Evolutionary conservation across 2,888 invertebrate species (phyloP).

Genomic region (Oligia strigilis): DNA sequence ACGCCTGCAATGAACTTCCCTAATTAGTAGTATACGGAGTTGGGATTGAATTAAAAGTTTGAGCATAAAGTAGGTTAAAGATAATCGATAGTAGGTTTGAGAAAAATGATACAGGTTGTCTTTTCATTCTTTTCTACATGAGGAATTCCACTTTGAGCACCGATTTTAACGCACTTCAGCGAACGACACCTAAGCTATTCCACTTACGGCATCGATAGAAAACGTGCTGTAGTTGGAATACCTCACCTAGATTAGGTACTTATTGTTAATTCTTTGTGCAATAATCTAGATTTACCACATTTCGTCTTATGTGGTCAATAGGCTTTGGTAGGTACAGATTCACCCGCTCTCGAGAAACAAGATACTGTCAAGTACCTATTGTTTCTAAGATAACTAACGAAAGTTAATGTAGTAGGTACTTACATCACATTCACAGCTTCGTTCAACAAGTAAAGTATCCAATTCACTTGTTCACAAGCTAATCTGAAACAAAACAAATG

Average conservation of each 20-base stretch:
- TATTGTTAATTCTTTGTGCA: neutral
- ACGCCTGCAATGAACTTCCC: constrained; percentile 12
- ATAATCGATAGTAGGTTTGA: neutral
- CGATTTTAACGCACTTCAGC: neutral
- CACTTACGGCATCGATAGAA: neutral
- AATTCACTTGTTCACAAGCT: constrained; percentile 13
- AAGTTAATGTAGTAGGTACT: constrained; percentile 25
- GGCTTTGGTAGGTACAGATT: neutral
- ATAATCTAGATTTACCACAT: neutral
- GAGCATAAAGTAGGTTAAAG: neutral
- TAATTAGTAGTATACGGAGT: constrained; percentile 13
- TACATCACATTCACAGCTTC: constrained; percentile 40
- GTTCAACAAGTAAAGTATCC: constrained; percentile 34
- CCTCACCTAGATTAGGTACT: neutral
- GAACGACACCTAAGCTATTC: neutral
- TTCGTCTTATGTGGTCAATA: neutral
- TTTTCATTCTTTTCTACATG: neutral
- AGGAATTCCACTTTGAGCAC: neutral
- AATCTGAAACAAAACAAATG: constrained; percentile 49
- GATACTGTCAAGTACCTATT: neutral
- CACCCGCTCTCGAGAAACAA: neutral
- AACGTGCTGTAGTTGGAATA: neutral
- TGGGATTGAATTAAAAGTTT: constrained; percentile 17
- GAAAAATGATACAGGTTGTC: neutral
- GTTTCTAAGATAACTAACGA: neutral